Evolutionary conservation across 2,888 invertebrate genomes (phyloP).

Genomic region (Cremastobaeus sp.): DNA sequence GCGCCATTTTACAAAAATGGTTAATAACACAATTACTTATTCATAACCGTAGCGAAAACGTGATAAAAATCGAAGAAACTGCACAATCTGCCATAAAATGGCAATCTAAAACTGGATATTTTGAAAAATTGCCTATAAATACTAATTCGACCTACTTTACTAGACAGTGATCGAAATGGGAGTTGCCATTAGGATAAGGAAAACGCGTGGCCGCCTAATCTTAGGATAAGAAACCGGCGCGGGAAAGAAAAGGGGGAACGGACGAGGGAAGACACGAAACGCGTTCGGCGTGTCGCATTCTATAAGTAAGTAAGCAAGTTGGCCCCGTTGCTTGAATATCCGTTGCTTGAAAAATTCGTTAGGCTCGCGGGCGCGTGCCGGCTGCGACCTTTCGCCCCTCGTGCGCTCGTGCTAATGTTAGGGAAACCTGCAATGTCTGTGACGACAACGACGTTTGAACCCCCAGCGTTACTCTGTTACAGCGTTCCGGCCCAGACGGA

Average conservation of each 20-base stretch:
- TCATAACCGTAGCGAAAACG: too few relatives aligned
- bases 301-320: conserved; percentile 44
- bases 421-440: conserved; percentile 57
- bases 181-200: conserved; percentile 38
- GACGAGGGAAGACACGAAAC: conserved; percentile 46
- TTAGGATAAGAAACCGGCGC: conserved; percentile 49
- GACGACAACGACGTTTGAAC: conserved; percentile 52
- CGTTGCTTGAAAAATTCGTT: conserved; percentile 67
- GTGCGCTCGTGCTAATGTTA: conserved; percentile 59
- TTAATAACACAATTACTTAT: too few relatives aligned
- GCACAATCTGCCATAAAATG: too few relatives aligned
- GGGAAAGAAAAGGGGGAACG: conserved; percentile 42
- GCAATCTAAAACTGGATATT: too few relatives aligned
- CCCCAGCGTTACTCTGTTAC: conserved; percentile 50
- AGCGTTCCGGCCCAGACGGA: conserved; percentile 31
- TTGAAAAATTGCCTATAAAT: too few relatives aligned
- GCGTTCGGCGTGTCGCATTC: conserved; percentile 54
- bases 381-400: conserved; percentile 65
- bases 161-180: conserved; percentile 15
- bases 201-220: conserved; percentile 52
- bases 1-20: too few relatives aligned
- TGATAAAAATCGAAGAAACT: too few relatives aligned
- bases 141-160: not conserved
- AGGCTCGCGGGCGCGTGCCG: conserved; percentile 65
- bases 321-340: conserved; percentile 60